These are phyloP conservation scores for Neotoma lepida DNA, from an alignment of 2,113 vertebrate genomes.

Conservation along the genomic window DNA sequence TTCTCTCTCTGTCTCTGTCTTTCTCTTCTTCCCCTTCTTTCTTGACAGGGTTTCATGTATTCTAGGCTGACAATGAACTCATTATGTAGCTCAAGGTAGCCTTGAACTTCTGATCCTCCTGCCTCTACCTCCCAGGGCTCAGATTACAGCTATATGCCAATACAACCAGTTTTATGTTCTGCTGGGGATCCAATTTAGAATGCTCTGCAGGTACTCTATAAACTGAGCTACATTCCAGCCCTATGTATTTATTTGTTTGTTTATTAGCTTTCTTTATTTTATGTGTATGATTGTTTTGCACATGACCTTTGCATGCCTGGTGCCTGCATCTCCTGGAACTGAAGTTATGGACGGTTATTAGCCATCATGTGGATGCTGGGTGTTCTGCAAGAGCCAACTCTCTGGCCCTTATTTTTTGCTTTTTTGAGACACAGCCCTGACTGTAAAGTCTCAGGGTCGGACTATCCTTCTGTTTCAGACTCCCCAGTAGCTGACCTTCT, in stretches of 20 bases:
- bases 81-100: not conserved
- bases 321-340: not conserved
- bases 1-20: not conserved
- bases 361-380: not conserved
- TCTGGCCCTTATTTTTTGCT: not conserved
- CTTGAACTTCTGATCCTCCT: not conserved
- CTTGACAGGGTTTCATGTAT: not conserved
- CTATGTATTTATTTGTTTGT: not conserved
- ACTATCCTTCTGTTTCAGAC: not conserved
- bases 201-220: not conserved
- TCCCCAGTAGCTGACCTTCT: not conserved
- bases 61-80: not conserved
- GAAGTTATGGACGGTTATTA: not conserved
- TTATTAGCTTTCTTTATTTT: not conserved
- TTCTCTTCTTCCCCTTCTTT: no score
- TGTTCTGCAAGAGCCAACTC: not conserved
- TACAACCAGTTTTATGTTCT: not conserved
- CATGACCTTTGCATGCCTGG: not conserved
- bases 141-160: not conserved
- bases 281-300: not conserved
- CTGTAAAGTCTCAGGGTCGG: not conserved
- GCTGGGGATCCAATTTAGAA: not conserved
- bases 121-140: not conserved
- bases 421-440: not conserved
- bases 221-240: not conserved